A percentile compares a stretch with the other conserved stretches of the same genome.
Conservation (phyloP, 2,113 vertebrate species). For the Gymnobelideus leadbeateri region DNA sequence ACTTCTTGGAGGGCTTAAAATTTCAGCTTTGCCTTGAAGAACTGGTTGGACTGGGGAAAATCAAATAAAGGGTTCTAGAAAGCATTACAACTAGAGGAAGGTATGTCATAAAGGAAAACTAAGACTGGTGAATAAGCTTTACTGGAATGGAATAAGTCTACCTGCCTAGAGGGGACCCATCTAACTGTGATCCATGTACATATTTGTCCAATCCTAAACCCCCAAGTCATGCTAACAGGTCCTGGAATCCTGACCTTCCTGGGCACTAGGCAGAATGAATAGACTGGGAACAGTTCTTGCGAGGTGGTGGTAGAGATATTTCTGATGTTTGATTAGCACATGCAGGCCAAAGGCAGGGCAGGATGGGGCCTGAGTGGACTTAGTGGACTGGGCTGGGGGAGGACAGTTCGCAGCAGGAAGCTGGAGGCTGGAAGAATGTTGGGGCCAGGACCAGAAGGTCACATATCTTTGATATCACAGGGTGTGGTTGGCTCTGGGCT, state of each 20-base stretch:
- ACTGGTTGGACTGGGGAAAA: background rate
- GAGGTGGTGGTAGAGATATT: background rate
- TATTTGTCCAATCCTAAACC: background rate
- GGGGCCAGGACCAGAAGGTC: background rate
- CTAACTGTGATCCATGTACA: background rate
- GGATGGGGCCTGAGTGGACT: background rate
- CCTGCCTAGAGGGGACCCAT: background rate
- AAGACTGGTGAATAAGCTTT: background rate
- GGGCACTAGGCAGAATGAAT: background rate
- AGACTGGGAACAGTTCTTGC: background rate
- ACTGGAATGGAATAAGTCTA: background rate
- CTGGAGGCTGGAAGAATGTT: background rate
- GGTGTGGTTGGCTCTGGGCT: background rate
- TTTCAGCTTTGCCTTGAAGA: background rate
- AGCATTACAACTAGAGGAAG: background rate
- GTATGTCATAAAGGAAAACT: background rate
- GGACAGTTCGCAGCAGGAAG: background rate
- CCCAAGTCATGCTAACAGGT: background rate
- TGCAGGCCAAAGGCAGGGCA: background rate
- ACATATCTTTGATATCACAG: background rate
- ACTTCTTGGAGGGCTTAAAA: background rate
- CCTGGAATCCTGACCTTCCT: background rate
- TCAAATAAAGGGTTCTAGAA: background rate
- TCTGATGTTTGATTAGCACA: background rate
- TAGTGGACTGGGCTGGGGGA: background rate